Percentiles rank a stretch among this genome's conserved stretches.
These are phyloP conservation scores for Leptopilina clavipes DNA, from an alignment of 1,140 invertebrate genomes.

Conservation along the genomic window DNA sequence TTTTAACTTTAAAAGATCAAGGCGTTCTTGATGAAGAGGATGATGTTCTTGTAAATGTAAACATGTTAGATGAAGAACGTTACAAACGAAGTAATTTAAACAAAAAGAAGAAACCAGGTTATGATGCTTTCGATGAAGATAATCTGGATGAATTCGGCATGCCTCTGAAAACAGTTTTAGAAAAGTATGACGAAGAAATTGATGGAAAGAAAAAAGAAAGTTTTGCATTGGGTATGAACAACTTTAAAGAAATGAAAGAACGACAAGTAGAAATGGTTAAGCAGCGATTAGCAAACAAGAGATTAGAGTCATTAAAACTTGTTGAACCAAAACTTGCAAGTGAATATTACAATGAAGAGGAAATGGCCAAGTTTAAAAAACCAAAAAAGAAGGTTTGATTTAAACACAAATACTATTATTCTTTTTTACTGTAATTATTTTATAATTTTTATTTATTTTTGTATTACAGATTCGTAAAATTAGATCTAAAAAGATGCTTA, in stretches of 20 bases:
- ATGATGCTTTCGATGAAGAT: constrained; percentile 91
- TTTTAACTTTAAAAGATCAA: constrained; percentile 96
- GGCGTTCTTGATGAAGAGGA: constrained; percentile 89
- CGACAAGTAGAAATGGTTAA: constrained; percentile 75
- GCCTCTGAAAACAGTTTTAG: constrained; percentile 81
- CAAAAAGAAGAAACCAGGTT: constrained; percentile 88
- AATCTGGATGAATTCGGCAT: constrained; percentile 89
- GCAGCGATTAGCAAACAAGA: constrained; percentile 80
- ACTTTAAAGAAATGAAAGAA: constrained; percentile 71
- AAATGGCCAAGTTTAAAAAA: constrained; percentile 93
- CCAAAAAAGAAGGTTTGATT: constrained; percentile 88
- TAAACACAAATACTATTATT: not conserved
- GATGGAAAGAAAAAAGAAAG: constrained; percentile 85
- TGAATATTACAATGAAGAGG: constrained; percentile 91
- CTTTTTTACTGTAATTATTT: not conserved
- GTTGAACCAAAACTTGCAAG: constrained; percentile 84
- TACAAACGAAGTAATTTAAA: constrained; percentile 89
- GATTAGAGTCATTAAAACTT: constrained; percentile 82
- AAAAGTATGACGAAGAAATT: constrained; percentile 98
- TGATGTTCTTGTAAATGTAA: constrained; percentile 97
- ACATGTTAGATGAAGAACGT: constrained; percentile 94
- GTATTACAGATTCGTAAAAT: constrained; percentile 71
- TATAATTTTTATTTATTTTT: constrained; percentile 38
- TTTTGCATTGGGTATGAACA: constrained; percentile 85
- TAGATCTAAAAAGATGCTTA: constrained; percentile 73